Evolutionary conservation across 2,888 invertebrate genomes (phyloP), one percentile per base, ranked within the genome.

Genomic region (Philaethria dido): DNA sequence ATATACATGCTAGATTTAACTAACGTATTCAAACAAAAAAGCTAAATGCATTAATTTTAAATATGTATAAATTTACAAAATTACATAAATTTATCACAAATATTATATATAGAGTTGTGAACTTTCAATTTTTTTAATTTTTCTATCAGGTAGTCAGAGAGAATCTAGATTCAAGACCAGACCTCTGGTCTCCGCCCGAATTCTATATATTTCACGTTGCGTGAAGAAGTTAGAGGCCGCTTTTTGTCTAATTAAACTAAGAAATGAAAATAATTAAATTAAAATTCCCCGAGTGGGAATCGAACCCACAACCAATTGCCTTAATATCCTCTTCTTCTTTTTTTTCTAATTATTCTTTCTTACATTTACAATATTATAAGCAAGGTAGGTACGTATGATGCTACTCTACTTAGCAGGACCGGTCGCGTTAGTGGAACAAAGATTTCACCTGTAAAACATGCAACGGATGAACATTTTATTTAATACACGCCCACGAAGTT

Each of bases 361-460:
- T 44, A 64, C 62, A 62, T 68, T 54, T 59, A 39, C 39, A 18
- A 45, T 44, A 45, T 18, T 47, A 47, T 60, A n/a, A 68, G 29
- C 64, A 47, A 65, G 67, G 62, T 62, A 65, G 67, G 62, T 62
- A 52, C 52, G 45, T 22, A 33, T 64, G 44, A 36, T 61, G 64
- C 66, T 60, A 64, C 54, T 68, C 73, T n/a, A 33, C 45, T 47
- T 67, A 69, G 67, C 70, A 75, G 75, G 80, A 87, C 88, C 84
- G 86, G 87, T 86, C 80, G 75, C 71, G 76, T 86, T 85, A 79
- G 84, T 86, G 74, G 87, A 74, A 82, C 86, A 77, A 71, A 79
- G 85, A 85, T 88, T 88, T 88, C 88, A 87, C 87, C 84, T 84
- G 59, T 44, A 80, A 71, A 73, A 75, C 75, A 75, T 73, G 76